A percentile compares a stretch with the other conserved stretches of the same genome.
phyloP scores from a whole-genome alignment of 2,113 vertebrate genomes.

The Agapornis roseicollis region DNA sequence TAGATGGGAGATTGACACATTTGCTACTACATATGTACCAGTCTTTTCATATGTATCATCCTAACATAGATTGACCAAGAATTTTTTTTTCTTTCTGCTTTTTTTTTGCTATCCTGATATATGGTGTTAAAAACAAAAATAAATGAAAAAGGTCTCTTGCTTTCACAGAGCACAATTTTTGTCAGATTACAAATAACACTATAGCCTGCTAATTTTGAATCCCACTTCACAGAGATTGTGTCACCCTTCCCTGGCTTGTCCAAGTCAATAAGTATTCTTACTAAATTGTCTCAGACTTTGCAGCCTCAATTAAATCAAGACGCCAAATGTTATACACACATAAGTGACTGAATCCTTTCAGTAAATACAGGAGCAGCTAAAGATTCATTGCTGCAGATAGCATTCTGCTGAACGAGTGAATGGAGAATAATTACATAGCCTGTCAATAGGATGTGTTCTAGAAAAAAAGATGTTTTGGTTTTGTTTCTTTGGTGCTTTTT shows the following conservation, averaged over 20 bases:
- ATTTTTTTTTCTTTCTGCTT: not conserved
- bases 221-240: not conserved
- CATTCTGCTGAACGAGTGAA: not conserved
- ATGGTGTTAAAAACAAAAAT: not conserved
- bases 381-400: not conserved
- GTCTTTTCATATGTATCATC: not conserved
- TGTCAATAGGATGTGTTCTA: not conserved
- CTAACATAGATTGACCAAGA: not conserved
- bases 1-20: not conserved
- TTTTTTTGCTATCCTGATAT: not conserved
- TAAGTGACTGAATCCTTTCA: not conserved
- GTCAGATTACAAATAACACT: not conserved
- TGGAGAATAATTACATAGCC: not conserved
- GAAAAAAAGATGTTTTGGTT: not conserved
- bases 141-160: not conserved
- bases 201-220: not conserved
- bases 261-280: not conserved
- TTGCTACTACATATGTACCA: not conserved
- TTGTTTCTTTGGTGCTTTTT: too few species aligned
- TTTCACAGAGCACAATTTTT: not conserved
- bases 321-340: not conserved
- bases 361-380: not conserved
- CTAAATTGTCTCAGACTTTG: not conserved
- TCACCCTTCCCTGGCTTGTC: not conserved
- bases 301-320: not conserved